Evolutionary conservation across 2,797 vertebrate genomes (phyloP).

Genomic region (Moxostoma hubbsi): DNA sequence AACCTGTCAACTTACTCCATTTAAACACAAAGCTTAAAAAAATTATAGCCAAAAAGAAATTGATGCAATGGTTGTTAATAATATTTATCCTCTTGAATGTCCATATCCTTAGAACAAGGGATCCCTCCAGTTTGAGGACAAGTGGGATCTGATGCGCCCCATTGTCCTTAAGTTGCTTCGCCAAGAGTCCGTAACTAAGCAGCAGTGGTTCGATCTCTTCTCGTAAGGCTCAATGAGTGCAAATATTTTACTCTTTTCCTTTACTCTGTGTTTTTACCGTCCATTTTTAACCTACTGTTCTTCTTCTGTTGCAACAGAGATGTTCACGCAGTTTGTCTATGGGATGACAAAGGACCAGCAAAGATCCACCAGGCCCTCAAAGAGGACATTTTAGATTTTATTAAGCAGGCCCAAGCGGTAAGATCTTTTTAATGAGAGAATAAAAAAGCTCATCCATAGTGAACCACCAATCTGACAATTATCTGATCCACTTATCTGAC

Average conservation of each 20-base stretch:
- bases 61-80: too few species aligned
- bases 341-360: conserved; percentile 98
- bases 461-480: too few species aligned
- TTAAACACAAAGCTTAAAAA: too few species aligned
- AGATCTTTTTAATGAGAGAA: conserved; percentile 14
- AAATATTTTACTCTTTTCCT: not conserved
- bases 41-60: too few species aligned
- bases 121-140: conserved; percentile 98
- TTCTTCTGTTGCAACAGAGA: conserved; percentile 77
- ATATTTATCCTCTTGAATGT: conserved; percentile 27
- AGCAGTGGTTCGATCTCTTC: conserved; percentile 98
- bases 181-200: conserved; percentile 97
- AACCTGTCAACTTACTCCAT: too few species aligned
- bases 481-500: too few species aligned
- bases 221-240: conserved; percentile 81
- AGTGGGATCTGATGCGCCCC: conserved; percentile 98
- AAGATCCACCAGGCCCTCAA: conserved; percentile 99
- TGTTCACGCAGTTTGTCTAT: conserved; percentile 96
- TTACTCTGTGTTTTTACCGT: not conserved
- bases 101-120: conserved; percentile 89
- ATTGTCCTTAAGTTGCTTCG: conserved; percentile 97
- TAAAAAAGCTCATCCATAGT: too few species aligned
- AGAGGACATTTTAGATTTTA: conserved; percentile 99
- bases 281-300: not conserved
- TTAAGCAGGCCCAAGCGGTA: conserved; percentile 98